These are phyloP conservation scores for Alviniconcha marisindica DNA, from an alignment of 1,140 invertebrate species.

Conservation along the genomic window DNA sequence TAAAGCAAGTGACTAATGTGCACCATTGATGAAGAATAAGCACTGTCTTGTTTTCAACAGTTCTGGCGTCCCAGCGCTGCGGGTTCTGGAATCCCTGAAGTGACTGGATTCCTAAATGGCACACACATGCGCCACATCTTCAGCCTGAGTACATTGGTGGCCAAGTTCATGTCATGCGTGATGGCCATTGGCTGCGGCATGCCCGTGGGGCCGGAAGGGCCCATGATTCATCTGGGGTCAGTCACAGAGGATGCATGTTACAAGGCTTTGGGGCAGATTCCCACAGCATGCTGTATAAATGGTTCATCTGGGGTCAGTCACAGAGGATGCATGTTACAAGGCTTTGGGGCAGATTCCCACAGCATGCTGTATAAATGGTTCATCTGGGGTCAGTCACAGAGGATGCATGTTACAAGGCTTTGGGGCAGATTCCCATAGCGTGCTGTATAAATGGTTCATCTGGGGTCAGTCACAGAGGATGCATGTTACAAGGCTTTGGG, in stretches of 20 bases:
- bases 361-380: too few species aligned
- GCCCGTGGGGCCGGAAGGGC: conserved; percentile 77
- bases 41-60: conserved; percentile 54
- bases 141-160: conserved; percentile 75
- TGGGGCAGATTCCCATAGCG: too few species aligned
- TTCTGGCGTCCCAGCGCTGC: conserved; percentile 75
- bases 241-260: too few species aligned
- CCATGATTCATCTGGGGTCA: conserved; percentile 76
- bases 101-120: conserved; percentile 77
- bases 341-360: too few species aligned
- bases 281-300: too few species aligned
- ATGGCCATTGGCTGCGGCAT: conserved; percentile 75
- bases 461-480: conserved; percentile 74
- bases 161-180: conserved; percentile 76
- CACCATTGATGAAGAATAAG: too few species aligned
- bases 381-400: conserved; percentile 74
- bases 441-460: conserved; percentile 76
- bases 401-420: too few species aligned
- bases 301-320: conserved; percentile 75
- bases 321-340: too few species aligned
- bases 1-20: too few species aligned
- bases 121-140: conserved; percentile 75
- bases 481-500: too few species aligned
- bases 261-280: too few species aligned
- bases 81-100: conserved; percentile 76